Percentiles rank a stretch among this genome's conserved stretches.
These are phyloP conservation scores for Mya arenaria DNA, from an alignment of 1,140 invertebrate genomes.

Conservation along the genomic window DNA sequence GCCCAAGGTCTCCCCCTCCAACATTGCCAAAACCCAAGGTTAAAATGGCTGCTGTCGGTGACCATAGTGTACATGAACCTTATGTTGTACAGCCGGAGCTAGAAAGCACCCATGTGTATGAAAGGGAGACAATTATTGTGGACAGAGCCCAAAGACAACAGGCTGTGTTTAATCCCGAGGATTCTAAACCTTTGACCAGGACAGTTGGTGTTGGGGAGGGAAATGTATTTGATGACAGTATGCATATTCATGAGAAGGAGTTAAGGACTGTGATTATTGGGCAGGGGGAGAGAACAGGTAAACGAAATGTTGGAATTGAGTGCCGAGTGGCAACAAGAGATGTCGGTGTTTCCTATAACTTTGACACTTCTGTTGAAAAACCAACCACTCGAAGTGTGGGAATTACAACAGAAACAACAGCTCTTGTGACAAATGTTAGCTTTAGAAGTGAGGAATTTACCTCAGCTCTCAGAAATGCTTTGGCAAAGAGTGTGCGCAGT, in stretches of 20 bases:
- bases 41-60: slow-evolving; percentile 72
- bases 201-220: slow-evolving; percentile 79
- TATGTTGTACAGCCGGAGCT: slow-evolving; percentile 73
- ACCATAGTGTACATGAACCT: slow-evolving; percentile 73
- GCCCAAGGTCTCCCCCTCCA: slow-evolving; percentile 65
- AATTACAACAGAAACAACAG: slow-evolving; percentile 76
- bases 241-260: slow-evolving; percentile 80
- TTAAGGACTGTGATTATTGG: slow-evolving; percentile 79
- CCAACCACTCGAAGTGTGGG: slow-evolving; percentile 73
- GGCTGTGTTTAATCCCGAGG: slow-evolving; percentile 48
- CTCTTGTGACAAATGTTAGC: slow-evolving; percentile 67
- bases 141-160: slow-evolving; percentile 58
- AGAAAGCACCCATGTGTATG: slow-evolving; percentile 59
- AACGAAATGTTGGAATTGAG: slow-evolving; percentile 86
- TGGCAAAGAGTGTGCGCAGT: slow-evolving; percentile 76
- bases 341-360: slow-evolving; percentile 76
- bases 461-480: slow-evolving; percentile 69
- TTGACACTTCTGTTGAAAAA: slow-evolving; percentile 71
- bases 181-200: slow-evolving; percentile 72
- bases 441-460: slow-evolving; percentile 78
- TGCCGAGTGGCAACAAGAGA: slow-evolving; percentile 85
- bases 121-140: slow-evolving; percentile 64
- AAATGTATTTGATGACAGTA: slow-evolving; percentile 75
- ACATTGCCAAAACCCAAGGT: slow-evolving; percentile 68
- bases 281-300: slow-evolving; percentile 64